These are phyloP conservation scores for Cheilosia urbana DNA, from an alignment of 2,888 invertebrate genomes.

Conservation along the genomic window DNA sequence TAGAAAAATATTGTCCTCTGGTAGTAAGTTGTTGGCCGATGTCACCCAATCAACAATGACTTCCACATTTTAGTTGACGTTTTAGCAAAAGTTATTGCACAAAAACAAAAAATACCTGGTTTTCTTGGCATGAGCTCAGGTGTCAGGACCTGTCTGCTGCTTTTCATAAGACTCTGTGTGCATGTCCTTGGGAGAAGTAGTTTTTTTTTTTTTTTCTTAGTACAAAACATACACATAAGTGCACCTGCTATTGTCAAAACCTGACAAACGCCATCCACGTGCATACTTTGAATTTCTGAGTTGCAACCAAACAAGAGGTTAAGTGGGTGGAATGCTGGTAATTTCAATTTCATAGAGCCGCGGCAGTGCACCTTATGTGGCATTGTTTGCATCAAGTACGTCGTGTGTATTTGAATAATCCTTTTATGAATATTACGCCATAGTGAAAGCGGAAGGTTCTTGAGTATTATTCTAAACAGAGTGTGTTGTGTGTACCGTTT, in stretches of 20 bases:
- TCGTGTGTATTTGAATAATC: conserved; percentile 60
- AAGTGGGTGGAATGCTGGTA: conserved; percentile 38
- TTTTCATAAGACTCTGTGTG: no score
- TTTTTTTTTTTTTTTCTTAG: no score
- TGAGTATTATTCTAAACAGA: conserved; percentile 40
- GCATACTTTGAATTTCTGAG: conserved; percentile 17
- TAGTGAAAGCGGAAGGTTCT: conserved; percentile 45
- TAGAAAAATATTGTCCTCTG: neutral
- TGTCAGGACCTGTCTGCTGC: no score
- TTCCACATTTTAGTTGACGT: no score
- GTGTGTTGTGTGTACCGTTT: conserved; percentile 10
- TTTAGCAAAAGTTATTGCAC: no score
- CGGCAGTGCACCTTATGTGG: conserved; percentile 41
- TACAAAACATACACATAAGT: neutral
- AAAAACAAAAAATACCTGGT: no score
- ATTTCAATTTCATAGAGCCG: conserved; percentile 45
- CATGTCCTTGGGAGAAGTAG: neutral
- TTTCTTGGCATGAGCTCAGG: no score
- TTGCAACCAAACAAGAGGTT: conserved; percentile 28
- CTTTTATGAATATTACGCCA: conserved; percentile 51
- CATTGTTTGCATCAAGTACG: conserved; percentile 66
- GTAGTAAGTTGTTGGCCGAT: no score
- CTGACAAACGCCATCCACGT: conserved; percentile 25
- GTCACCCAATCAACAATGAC: no score
- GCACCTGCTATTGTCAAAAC: conserved; percentile 16